phyloP scores from a whole-genome alignment of 2,113 vertebrate genomes.

The Tetraodon nigroviridis region DNA sequence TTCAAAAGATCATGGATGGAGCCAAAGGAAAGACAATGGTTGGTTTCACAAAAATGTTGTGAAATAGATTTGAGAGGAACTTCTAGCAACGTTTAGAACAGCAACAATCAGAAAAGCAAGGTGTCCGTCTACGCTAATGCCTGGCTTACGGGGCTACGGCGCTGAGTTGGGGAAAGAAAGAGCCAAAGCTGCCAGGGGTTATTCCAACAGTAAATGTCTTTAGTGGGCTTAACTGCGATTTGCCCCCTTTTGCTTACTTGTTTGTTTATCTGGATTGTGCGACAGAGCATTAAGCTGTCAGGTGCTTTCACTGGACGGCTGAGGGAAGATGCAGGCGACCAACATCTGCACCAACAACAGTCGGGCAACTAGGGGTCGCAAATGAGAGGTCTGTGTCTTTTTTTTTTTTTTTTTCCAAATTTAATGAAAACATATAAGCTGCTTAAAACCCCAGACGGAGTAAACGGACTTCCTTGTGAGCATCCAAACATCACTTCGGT shows the following conservation, averaged over 20 bases:
- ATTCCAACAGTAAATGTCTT: constrained; percentile 27
- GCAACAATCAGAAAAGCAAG: constrained; percentile 14
- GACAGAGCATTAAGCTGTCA: constrained; percentile 41
- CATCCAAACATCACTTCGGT: constrained; percentile 27
- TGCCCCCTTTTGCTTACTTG: constrained; percentile 54
- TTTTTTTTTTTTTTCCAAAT: constrained; percentile 9
- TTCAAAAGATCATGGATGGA: constrained; percentile 25
- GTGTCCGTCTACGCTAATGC: constrained; percentile 25
- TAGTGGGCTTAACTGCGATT: constrained; percentile 50
- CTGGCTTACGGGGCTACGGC: not conserved
- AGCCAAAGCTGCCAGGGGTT: constrained; percentile 14
- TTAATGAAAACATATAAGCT: constrained; percentile 40
- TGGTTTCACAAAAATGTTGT: not conserved
- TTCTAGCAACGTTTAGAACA: constrained; percentile 9
- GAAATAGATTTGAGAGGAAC: not conserved
- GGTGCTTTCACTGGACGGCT: constrained; percentile 53
- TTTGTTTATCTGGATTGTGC: constrained; percentile 59
- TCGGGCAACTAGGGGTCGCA: not conserved
- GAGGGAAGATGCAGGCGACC: constrained; percentile 30
- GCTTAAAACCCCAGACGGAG: constrained; percentile 33
- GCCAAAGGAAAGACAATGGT: constrained; percentile 12
- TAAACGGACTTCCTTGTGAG: constrained; percentile 19
- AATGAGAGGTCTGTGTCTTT: constrained; percentile 8
- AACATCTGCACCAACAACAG: constrained; percentile 15
- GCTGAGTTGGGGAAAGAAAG: constrained; percentile 1